phyloP scores from a whole-genome alignment of 2,113 vertebrate species.

The Ochotona princeps region DNA sequence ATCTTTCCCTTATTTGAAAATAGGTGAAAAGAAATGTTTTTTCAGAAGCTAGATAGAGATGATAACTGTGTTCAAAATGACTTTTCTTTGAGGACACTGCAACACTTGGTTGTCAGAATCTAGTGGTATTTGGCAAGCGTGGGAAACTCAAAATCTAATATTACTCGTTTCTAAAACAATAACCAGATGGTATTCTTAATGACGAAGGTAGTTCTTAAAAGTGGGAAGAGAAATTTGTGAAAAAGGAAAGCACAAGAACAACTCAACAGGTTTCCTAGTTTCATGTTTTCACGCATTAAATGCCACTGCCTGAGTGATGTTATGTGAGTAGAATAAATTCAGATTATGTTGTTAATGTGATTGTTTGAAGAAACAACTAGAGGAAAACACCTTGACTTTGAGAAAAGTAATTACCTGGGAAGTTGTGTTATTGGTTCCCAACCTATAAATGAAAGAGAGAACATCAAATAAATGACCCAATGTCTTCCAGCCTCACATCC shows the following conservation, averaged over 20 bases:
- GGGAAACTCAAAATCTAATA: slow-evolving; percentile 27
- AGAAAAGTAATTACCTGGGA: slow-evolving; percentile 80
- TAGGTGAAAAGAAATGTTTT: not conserved
- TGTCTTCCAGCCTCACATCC: not conserved
- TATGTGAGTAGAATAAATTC: not conserved
- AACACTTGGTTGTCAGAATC: not conserved
- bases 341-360: not conserved
- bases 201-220: slow-evolving; percentile 55
- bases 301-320: not conserved
- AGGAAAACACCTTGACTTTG: not conserved
- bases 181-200: slow-evolving; percentile 41
- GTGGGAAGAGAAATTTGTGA: slow-evolving; percentile 12
- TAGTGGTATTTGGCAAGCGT: not conserved
- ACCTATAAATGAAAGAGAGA: slow-evolving; percentile 84
- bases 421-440: slow-evolving; percentile 75
- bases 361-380: not conserved
- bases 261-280: slow-evolving; percentile 27
- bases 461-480: slow-evolving; percentile 50
- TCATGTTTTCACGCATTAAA: slow-evolving; percentile 22
- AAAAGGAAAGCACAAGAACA: slow-evolving; percentile 21
- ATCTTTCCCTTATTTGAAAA: slow-evolving; percentile 56
- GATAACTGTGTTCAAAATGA: slow-evolving; percentile 38
- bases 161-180: slow-evolving; percentile 54
- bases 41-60: slow-evolving; percentile 36
- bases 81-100: not conserved